These are phyloP conservation scores for Acanthurus leucopareius DNA, from an alignment of 2,797 vertebrate genomes.

Conservation along the genomic window DNA sequence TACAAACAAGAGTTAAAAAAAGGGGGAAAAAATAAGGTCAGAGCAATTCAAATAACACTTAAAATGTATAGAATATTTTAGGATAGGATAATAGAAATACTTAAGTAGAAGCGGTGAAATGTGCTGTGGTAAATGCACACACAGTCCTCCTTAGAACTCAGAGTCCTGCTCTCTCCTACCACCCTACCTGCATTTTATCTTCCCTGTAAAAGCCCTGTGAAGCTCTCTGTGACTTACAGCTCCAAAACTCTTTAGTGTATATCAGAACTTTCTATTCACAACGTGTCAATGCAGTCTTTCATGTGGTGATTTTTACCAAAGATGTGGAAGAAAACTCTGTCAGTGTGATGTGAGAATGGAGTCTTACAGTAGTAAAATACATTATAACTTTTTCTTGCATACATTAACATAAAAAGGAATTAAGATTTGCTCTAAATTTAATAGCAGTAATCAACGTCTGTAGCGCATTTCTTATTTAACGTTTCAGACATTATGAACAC, in stretches of 20 bases:
- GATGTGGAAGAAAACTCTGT: background rate
- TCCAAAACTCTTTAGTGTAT: background rate
- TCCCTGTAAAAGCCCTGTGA: slow-evolving; percentile 46
- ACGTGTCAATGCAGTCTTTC: background rate
- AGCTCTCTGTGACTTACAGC: slow-evolving; percentile 13
- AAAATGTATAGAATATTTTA: too few species aligned
- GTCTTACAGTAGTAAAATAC: background rate
- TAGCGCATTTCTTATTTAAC: background rate
- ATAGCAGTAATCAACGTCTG: background rate
- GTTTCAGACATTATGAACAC: slow-evolving; percentile 10
- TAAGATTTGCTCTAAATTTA: background rate
- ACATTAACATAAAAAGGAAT: background rate
- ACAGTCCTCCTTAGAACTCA: slow-evolving; percentile 55
- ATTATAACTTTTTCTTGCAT: background rate
- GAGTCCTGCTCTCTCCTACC: slow-evolving; percentile 19
- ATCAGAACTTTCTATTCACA: background rate
- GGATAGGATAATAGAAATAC: too few species aligned
- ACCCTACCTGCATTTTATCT: slow-evolving; percentile 59
- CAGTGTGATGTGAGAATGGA: background rate
- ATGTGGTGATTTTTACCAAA: slow-evolving; percentile 1
- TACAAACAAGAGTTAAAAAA: too few species aligned
- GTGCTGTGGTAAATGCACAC: slow-evolving; percentile 33
- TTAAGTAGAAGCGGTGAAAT: background rate
- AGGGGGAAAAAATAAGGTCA: too few species aligned
- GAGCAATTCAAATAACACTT: too few species aligned